A percentile compares a stretch with the other conserved stretches of the same genome.
phyloP scores from a whole-genome alignment of 2,888 invertebrate genomes.

The Prostheceraeus crozeri region DNA sequence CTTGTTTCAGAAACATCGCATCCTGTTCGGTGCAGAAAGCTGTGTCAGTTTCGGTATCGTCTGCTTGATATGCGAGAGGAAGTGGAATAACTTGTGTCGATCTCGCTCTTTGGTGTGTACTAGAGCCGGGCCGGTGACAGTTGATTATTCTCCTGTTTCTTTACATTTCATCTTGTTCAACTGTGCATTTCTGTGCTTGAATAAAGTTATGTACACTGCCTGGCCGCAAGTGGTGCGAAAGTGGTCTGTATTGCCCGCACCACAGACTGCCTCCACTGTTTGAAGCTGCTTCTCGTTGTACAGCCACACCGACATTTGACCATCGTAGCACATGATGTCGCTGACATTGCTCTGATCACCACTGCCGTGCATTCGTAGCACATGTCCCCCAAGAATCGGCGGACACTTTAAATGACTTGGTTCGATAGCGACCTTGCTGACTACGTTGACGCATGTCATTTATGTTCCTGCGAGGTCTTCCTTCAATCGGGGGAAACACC shows the following conservation, averaged over 20 bases:
- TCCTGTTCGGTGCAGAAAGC: conserved; percentile 12
- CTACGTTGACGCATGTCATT: too few relatives aligned
- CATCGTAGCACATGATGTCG: neutral
- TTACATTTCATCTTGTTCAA: neutral
- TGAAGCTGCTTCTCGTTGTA: neutral
- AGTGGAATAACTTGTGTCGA: neutral
- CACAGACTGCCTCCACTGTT: conserved; percentile 12
- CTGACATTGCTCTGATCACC: too few relatives aligned
- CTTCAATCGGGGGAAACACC: too few relatives aligned
- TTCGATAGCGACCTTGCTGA: too few relatives aligned
- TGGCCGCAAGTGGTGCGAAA: neutral
- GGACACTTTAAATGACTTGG: too few relatives aligned
- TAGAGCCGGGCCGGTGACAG: neutral
- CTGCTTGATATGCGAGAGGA: neutral
- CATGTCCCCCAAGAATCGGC: too few relatives aligned
- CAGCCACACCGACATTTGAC: neutral
- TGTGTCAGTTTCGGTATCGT: neutral
- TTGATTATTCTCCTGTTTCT: neutral
- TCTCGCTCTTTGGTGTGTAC: conserved; percentile 13
- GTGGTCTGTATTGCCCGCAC: conserved; percentile 1
- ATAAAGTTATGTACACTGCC: neutral
- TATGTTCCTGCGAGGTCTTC: too few relatives aligned
- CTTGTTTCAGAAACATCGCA: conserved; percentile 18
- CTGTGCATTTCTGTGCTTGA: neutral
- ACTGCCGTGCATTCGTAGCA: too few relatives aligned